Percentiles rank a stretch among this genome's conserved stretches.
Conservation (phyloP, 2,113 vertebrate genomes). For the Ceratotherium simum region DNA sequence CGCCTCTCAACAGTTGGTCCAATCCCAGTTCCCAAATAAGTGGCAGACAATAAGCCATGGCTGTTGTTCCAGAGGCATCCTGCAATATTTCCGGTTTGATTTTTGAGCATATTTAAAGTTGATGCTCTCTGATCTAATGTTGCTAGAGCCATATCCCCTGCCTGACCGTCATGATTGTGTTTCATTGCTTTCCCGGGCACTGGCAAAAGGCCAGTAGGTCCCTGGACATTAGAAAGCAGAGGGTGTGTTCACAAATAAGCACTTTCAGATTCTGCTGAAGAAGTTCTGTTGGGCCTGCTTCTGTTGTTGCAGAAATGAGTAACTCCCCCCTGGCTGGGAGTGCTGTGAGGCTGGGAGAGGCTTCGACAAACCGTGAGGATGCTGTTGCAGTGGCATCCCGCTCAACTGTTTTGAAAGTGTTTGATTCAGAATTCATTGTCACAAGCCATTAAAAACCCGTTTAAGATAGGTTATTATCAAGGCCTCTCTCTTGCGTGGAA, state of each 20-base stretch:
- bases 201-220: not conserved
- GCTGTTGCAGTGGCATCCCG: constrained; percentile 75
- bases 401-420: constrained; percentile 73
- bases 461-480: constrained; percentile 72
- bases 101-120: not conserved
- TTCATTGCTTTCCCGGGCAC: not conserved
- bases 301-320: constrained; percentile 65
- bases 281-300: not conserved
- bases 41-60: not conserved
- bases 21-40: not conserved
- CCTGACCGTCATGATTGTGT: not conserved
- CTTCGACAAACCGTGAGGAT: constrained; percentile 52
- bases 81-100: not conserved
- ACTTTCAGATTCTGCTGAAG: not conserved
- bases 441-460: constrained; percentile 58
- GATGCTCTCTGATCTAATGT: not conserved
- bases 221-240: not conserved
- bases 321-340: not conserved
- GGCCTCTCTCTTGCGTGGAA: constrained; percentile 65
- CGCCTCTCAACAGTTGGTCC: not conserved
- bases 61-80: not conserved
- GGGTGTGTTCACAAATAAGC: not conserved
- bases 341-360: constrained; percentile 32
- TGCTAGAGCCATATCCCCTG: not conserved
- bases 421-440: constrained; percentile 76